These are phyloP conservation scores for Spilosoma lubricipeda DNA, from an alignment of 2,888 invertebrate species.

Conservation along the genomic window DNA sequence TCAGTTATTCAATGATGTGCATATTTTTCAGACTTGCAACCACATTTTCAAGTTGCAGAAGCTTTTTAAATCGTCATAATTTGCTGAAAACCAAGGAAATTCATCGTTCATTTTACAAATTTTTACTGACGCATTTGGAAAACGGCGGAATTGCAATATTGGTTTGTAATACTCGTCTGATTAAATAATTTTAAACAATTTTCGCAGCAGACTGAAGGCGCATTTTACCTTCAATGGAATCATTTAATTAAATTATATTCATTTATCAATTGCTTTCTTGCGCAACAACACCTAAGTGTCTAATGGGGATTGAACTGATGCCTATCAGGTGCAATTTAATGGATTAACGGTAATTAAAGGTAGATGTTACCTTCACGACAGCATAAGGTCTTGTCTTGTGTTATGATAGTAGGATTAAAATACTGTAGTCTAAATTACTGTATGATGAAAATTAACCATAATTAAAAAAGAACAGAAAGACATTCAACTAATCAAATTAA, in stretches of 20 bases:
- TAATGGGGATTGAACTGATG: no score
- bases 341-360: no score
- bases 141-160: background rate
- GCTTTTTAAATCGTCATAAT: constrained; percentile 18
- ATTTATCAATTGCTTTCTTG: no score
- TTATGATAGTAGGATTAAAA: no score
- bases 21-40: background rate
- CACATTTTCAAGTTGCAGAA: constrained; percentile 10
- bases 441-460: no score
- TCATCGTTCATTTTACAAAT: constrained; percentile 12
- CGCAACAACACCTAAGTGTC: no score
- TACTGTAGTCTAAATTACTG: no score
- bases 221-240: background rate
- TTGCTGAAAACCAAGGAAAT: constrained; percentile 16
- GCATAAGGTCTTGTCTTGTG: no score
- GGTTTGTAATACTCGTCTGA: background rate
- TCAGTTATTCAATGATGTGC: background rate
- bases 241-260: background rate
- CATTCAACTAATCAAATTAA: no score
- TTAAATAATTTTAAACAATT: background rate
- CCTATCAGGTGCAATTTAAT: no score
- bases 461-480: no score
- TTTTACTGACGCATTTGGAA: constrained; percentile 1
- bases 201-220: background rate
- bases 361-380: no score